Percentiles rank a stretch among this genome's conserved stretches.
Conservation (phyloP, 92 coral and sea anemone genomes). For the Epizoanthus stellaris region DNA sequence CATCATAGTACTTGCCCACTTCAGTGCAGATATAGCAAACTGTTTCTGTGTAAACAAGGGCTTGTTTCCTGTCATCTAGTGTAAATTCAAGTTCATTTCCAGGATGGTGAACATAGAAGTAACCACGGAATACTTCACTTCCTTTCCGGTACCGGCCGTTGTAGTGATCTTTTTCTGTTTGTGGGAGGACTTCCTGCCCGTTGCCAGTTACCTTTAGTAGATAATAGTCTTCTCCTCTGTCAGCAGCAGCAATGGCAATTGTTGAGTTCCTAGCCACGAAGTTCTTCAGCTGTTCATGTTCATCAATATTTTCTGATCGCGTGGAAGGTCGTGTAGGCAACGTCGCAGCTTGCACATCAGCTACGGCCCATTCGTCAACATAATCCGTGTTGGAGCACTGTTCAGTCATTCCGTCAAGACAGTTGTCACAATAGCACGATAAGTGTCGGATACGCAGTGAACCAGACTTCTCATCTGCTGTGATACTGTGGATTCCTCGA, state of each 20-base stretch:
- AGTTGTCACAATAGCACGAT: constrained; percentile 24
- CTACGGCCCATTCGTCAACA: constrained; percentile 3
- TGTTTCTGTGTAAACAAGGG: constrained; percentile 1
- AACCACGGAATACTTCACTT: constrained; percentile 12
- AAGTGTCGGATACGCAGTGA: background rate
- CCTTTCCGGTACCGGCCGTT: constrained; percentile 6
- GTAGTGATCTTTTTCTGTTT: constrained; percentile 15
- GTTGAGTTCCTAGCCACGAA: constrained; percentile 21
- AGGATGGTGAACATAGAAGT: background rate
- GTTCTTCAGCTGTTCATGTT: constrained; percentile 8
- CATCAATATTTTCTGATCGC: constrained; percentile 21
- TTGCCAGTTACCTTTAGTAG: constrained; percentile 22
- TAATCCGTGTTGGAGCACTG: constrained; percentile 1
- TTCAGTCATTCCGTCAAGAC: constrained; percentile 10
- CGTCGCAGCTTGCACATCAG: background rate
- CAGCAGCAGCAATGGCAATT: constrained; percentile 48
- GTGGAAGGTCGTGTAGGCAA: constrained; percentile 14
- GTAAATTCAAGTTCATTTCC: background rate
- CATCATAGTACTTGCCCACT: constrained; percentile 15
- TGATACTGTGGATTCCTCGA: no score
- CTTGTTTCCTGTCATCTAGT: background rate
- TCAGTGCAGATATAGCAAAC: constrained; percentile 6
- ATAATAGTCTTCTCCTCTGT: constrained; percentile 52
- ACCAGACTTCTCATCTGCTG: no score
- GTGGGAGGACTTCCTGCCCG: constrained; percentile 3